Evolutionary conservation across 2,113 vertebrate genomes (phyloP).

Genomic region (Manacus vitellinus): DNA sequence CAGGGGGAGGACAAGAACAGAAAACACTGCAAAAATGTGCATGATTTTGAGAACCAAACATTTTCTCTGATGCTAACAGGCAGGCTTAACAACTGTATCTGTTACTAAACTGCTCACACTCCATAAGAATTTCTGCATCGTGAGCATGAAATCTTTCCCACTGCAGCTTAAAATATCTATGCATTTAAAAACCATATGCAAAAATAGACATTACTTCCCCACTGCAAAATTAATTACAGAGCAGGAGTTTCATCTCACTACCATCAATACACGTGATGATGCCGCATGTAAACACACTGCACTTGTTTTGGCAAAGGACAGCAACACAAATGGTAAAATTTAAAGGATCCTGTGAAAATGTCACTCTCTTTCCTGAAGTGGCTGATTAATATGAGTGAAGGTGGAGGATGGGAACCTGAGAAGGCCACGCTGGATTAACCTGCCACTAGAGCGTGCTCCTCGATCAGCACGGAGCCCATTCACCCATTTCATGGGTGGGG

Average conservation of each 20-base stretch:
- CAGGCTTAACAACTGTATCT: background rate
- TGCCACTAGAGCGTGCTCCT: background rate
- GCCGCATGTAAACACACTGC: background rate
- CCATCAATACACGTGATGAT: background rate
- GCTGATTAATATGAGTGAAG: background rate
- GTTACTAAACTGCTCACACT: slow-evolving; percentile 8
- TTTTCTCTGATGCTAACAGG: background rate
- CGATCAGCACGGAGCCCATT: background rate
- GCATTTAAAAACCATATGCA: background rate
- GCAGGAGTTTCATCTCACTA: background rate
- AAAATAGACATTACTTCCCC: background rate
- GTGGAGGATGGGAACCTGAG: background rate
- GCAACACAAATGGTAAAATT: background rate
- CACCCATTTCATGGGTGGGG: background rate
- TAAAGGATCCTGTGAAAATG: background rate
- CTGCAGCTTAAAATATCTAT: background rate
- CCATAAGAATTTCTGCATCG: background rate
- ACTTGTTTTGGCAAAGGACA: background rate
- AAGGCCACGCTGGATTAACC: background rate
- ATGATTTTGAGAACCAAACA: background rate
- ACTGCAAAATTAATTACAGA: background rate
- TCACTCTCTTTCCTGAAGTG: background rate
- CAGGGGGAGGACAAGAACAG: background rate
- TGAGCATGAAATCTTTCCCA: background rate
- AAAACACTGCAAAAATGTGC: background rate